Evolutionary conservation across 2,888 invertebrate genomes (phyloP).

Genomic region (Sminthurinus aureus): DNA sequence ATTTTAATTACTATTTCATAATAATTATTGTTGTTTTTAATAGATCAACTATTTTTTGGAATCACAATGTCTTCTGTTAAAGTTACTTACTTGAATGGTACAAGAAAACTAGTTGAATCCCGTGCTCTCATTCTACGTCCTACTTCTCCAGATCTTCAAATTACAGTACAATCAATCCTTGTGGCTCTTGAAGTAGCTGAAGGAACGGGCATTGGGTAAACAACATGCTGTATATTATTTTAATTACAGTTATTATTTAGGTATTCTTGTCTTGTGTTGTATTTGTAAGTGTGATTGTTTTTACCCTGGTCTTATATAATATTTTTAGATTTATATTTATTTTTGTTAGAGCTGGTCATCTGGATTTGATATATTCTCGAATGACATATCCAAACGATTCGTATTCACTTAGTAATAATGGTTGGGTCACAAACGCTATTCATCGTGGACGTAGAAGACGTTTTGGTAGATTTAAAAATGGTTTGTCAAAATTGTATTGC

Average conservation of each 20-base stretch:
- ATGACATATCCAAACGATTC: neutral
- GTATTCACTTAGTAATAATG: too few relatives aligned
- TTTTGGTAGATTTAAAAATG: too few relatives aligned
- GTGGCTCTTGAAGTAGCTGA: constrained; percentile 22
- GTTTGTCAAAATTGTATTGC: neutral
- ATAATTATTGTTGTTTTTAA: neutral
- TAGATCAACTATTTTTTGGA: neutral
- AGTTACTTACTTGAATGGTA: neutral
- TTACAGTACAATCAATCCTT: constrained; percentile 23
- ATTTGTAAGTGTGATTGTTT: too few relatives aligned
- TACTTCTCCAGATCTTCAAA: neutral
- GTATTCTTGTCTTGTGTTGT: too few relatives aligned
- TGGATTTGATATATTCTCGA: neutral
- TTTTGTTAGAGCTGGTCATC: constrained; percentile 26
- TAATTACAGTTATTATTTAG: too few relatives aligned
- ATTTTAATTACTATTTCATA: neutral
- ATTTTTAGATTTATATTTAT: neutral
- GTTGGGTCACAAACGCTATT: neutral
- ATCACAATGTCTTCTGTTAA: neutral
- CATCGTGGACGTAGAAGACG: neutral
- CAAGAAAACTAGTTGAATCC: constrained; percentile 9
- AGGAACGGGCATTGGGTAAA: constrained; percentile 34
- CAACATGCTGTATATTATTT: neutral
- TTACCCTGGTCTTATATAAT: too few relatives aligned
- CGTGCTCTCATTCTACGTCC: constrained; percentile 3